Percentiles rank a stretch among this genome's conserved stretches.
These are phyloP conservation scores for Scolanthus callimorphus DNA, from an alignment of 92 coral and sea anemone genomes.

Conservation along the genomic window DNA sequence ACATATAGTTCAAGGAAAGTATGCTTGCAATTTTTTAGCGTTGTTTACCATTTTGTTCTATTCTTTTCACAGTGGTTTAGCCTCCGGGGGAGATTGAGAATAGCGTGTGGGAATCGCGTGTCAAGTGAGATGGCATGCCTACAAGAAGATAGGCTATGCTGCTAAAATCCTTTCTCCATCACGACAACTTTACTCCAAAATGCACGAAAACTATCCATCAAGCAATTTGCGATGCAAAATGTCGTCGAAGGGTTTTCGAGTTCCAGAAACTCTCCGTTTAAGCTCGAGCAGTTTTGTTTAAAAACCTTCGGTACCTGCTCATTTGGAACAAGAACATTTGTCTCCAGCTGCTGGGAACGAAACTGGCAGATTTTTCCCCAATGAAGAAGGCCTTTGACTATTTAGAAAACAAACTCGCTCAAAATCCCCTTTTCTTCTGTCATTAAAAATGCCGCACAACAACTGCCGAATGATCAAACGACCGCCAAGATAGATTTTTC, in stretches of 20 bases:
- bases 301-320: too few relatives aligned
- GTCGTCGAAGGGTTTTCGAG: too few relatives aligned
- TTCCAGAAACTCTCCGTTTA: not conserved
- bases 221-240: too few relatives aligned
- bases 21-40: slow-evolving; percentile 25
- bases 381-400: not conserved
- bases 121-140: too few relatives aligned
- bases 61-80: slow-evolving; percentile 4
- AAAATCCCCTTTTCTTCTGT: not conserved
- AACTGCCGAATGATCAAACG: not conserved
- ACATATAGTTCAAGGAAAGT: slow-evolving; percentile 8
- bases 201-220: too few relatives aligned
- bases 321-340: too few relatives aligned
- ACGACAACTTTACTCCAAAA: too few relatives aligned
- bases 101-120: slow-evolving; percentile 39
- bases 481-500: not conserved
- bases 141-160: too few relatives aligned
- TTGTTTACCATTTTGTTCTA: slow-evolving; percentile 35
- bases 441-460: not conserved
- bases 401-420: not conserved
- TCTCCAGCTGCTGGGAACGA: not conserved
- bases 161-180: too few relatives aligned
- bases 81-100: slow-evolving; percentile 22
- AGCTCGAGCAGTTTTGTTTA: not conserved
- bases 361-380: not conserved